Conservation (phyloP, 1,140 invertebrate genomes). For the Cydia amplana region DNA sequence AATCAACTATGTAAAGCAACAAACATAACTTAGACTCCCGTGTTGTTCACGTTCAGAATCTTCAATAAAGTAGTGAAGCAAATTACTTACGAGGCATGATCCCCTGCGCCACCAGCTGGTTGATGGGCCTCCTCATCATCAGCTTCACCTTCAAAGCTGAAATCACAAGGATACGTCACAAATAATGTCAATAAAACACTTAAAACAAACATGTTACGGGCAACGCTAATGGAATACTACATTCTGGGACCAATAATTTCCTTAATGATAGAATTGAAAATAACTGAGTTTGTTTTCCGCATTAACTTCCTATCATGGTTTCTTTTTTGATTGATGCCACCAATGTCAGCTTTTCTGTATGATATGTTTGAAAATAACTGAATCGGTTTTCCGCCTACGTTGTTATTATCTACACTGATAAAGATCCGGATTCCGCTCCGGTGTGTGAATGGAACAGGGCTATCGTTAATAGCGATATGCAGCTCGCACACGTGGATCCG, state of each 20-base stretch:
- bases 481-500: no score
- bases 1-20: no score
- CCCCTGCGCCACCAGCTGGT: conserved; percentile 97
- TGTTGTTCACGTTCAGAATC: conserved; percentile 23
- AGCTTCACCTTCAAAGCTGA: conserved; percentile 97
- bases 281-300: conserved; percentile 23
- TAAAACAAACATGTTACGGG: neutral
- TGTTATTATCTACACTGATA: no score
- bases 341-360: conserved; percentile 16
- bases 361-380: no score
- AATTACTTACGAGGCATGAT: conserved; percentile 97
- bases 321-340: neutral
- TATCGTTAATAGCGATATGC: no score
- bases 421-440: no score
- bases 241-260: conserved; percentile 4
- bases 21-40: no score
- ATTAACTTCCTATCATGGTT: neutral
- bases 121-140: conserved; percentile 95
- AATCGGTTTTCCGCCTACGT: no score
- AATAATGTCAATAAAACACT: conserved; percentile 28
- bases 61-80: conserved; percentile 15
- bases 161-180: conserved; percentile 74
- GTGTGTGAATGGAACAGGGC: no score
- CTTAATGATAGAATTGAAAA: neutral
- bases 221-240: neutral